Conservation (phyloP, 1,140 invertebrate genomes). For the Aphidius ervi region DNA sequence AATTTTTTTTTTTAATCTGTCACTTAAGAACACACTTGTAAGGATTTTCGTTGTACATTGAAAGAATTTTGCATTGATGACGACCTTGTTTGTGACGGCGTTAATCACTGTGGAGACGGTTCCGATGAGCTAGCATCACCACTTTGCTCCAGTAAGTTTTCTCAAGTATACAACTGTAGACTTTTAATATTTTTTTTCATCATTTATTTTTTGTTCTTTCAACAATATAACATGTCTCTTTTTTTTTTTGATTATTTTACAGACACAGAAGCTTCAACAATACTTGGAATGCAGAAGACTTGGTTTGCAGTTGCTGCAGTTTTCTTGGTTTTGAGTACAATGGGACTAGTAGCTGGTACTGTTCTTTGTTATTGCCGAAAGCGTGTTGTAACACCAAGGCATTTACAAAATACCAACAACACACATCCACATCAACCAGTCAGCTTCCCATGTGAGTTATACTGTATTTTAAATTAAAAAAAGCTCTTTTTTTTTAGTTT, state of each 20-base stretch:
- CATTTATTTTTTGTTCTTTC: constrained; percentile 3
- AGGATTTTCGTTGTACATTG: constrained; percentile 80
- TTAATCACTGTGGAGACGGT: constrained; percentile 89
- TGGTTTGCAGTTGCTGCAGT: constrained; percentile 71
- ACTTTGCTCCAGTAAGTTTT: constrained; percentile 74
- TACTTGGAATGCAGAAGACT: constrained; percentile 69
- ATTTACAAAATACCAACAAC: constrained; percentile 55
- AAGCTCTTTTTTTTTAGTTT: no score
- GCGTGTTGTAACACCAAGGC: constrained; percentile 52
- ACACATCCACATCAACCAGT: constrained; percentile 44
- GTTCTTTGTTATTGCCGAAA: constrained; percentile 72
- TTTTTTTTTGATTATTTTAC: constrained; percentile 33
- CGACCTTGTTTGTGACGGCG: constrained; percentile 82
- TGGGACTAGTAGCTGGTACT: constrained; percentile 62
- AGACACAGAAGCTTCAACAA: constrained; percentile 69
- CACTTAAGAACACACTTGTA: constrained; percentile 77
- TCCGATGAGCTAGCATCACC: constrained; percentile 80
- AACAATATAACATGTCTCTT: no score
- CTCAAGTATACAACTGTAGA: no score
- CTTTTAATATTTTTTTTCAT: background rate
- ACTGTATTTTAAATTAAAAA: background rate
- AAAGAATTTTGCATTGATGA: constrained; percentile 85
- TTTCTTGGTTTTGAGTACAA: constrained; percentile 62
- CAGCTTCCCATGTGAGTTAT: constrained; percentile 50
- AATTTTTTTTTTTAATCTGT: constrained; percentile 15